phyloP scores from a whole-genome alignment of 2,888 invertebrate genomes.

The Cheiracanthium punctorium region DNA sequence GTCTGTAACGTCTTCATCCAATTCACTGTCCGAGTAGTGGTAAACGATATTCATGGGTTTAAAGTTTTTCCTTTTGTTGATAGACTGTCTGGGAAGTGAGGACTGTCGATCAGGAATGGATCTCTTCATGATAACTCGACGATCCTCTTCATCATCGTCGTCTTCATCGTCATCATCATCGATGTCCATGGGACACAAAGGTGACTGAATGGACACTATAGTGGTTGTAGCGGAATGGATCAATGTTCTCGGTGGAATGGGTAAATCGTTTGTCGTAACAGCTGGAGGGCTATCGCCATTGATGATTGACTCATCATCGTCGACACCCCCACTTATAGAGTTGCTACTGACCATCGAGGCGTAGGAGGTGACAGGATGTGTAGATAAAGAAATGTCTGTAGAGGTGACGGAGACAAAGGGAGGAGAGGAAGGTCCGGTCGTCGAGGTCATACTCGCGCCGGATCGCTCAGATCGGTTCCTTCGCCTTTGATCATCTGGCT shows the following conservation, averaged over 20 bases:
- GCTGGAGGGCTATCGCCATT: conserved; percentile 50
- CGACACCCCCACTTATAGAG: conserved; percentile 44
- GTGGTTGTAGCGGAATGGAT: conserved; percentile 26
- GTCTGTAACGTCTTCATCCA: conserved; percentile 72
- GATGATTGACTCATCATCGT: conserved; percentile 47
- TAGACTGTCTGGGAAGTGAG: conserved; percentile 28
- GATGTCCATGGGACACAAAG: conserved; percentile 48
- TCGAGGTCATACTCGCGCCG: conserved; percentile 70
- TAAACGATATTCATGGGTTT: conserved; percentile 83
- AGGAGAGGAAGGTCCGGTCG: conserved; percentile 65
- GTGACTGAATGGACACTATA: conserved; percentile 43
- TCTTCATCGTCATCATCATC: conserved; percentile 50
- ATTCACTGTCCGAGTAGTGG: conserved; percentile 70
- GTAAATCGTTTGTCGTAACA: conserved; percentile 21
- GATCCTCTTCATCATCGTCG: conserved; percentile 14
- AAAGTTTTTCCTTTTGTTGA: conserved; percentile 87
- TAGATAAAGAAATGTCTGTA: conserved; percentile 39
- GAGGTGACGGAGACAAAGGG: conserved; percentile 61
- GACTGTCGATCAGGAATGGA: conserved; percentile 9
- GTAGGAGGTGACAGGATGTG: conserved; percentile 7
- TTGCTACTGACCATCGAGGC: conserved; percentile 64
- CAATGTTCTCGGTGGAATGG: conserved; percentile 26
- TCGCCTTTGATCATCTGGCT: conserved; percentile 69
- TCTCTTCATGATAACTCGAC: conserved; percentile 13
- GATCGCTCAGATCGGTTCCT: conserved; percentile 59